These are phyloP conservation scores for Conomelus anceps DNA, from an alignment of 2,888 invertebrate genomes.

Conservation along the genomic window DNA sequence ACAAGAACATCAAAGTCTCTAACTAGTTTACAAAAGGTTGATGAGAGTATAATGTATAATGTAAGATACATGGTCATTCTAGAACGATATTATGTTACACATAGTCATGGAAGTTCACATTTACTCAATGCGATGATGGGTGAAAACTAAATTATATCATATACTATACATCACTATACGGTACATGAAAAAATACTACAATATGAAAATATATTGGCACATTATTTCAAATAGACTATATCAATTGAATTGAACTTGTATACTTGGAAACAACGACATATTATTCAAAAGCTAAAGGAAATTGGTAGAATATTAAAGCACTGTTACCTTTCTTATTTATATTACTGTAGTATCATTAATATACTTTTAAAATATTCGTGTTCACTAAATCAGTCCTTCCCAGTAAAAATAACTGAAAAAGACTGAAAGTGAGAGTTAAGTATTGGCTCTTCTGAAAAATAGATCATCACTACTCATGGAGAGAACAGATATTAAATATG, in stretches of 20 bases:
- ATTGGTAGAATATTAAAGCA: background rate
- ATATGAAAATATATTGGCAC: background rate
- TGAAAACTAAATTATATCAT: background rate
- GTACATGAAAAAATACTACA: background rate
- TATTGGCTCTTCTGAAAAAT: no score
- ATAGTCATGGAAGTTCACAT: background rate
- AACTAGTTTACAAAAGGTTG: background rate
- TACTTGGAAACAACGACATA: background rate
- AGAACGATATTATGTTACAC: background rate
- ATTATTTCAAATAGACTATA: background rate
- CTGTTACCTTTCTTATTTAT: no score
- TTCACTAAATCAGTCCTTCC: no score
- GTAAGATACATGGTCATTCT: background rate
- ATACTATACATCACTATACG: no score
- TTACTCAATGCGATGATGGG: background rate
- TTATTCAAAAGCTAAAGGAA: background rate
- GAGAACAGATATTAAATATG: no score
- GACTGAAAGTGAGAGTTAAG: no score
- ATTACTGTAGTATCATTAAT: no score
- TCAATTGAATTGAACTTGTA: background rate
- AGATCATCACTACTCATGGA: no score
- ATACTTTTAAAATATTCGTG: no score
- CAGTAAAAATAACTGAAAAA: no score
- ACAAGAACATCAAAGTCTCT: background rate
- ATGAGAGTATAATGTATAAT: background rate